Conservation (phyloP, 2,113 vertebrate species). For the Murina feae region DNA sequence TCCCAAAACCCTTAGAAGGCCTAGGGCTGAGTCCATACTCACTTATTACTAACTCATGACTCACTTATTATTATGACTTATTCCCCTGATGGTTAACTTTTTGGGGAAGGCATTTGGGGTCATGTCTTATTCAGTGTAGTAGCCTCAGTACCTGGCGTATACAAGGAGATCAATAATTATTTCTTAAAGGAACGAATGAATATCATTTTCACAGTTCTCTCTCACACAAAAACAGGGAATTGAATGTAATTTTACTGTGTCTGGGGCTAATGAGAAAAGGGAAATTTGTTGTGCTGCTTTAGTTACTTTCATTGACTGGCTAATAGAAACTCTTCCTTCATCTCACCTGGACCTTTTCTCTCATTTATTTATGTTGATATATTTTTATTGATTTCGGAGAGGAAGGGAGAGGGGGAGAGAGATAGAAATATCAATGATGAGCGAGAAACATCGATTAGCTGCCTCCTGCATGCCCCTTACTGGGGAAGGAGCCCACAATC, state of each 20-base stretch:
- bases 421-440: too few relatives aligned
- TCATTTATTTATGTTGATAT: too few relatives aligned
- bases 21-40: neutral
- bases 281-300: neutral
- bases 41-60: neutral
- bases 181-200: neutral
- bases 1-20: neutral
- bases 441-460: too few relatives aligned
- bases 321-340: neutral
- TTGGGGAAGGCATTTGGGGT: neutral
- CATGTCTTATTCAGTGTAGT: neutral
- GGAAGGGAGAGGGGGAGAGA: too few relatives aligned
- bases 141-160: neutral
- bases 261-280: neutral
- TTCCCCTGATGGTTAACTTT: neutral
- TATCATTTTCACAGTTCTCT: neutral
- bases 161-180: neutral
- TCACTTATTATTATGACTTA: neutral
- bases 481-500: too few relatives aligned
- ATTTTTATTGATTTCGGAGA: too few relatives aligned
- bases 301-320: neutral
- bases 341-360: neutral
- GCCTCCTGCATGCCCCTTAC: too few relatives aligned
- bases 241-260: neutral
- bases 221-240: neutral